A percentile compares a stretch with the other conserved stretches of the same genome.
Evolutionary conservation across 2,888 invertebrate genomes (phyloP).

Genomic region (Caenorhabditis sp.): DNA sequence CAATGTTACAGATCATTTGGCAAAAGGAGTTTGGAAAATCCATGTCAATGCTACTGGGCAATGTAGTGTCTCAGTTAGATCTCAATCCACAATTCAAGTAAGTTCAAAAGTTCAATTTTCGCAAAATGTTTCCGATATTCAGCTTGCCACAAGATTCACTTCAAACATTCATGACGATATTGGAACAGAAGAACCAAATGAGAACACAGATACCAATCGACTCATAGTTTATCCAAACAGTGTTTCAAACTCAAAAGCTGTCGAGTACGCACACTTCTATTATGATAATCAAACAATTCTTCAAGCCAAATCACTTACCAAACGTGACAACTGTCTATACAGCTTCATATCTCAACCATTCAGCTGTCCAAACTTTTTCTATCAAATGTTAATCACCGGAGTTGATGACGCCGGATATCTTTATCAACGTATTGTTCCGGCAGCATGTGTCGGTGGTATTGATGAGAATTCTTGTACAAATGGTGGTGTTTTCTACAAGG

Average conservation of each 20-base stretch:
- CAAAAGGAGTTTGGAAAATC: conserved; percentile 53
- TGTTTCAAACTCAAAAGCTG: conserved; percentile 19
- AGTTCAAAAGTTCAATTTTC: neutral
- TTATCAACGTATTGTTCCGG: conserved; percentile 56
- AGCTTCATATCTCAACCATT: conserved; percentile 52
- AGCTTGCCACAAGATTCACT: conserved; percentile 41
- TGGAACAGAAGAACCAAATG: conserved; percentile 40
- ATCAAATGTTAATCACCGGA: conserved; percentile 49
- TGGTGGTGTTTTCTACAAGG: conserved; percentile 47
- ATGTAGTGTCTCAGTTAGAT: conserved; percentile 37
- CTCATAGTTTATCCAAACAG: conserved; percentile 46
- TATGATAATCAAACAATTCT: conserved; percentile 40
- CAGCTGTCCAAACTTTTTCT: conserved; percentile 37
- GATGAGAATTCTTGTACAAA: conserved; percentile 51
- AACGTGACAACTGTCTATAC: conserved; percentile 46
- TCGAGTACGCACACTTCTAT: conserved; percentile 58
- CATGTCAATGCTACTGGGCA: conserved; percentile 34
- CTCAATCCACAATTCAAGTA: conserved; percentile 45
- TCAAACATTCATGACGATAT: conserved; percentile 48
- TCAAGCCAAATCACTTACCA: conserved; percentile 25
- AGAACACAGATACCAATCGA: conserved; percentile 41
- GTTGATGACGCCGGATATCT: conserved; percentile 49
- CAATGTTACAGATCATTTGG: conserved; percentile 44
- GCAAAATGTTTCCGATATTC: conserved; percentile 2
- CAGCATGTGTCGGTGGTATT: conserved; percentile 40